Percentiles rank a stretch among this genome's conserved stretches.
Conservation (phyloP, 30 jellyfish, hydroid and myxozoan genomes). For the Pelagia noctiluca region DNA sequence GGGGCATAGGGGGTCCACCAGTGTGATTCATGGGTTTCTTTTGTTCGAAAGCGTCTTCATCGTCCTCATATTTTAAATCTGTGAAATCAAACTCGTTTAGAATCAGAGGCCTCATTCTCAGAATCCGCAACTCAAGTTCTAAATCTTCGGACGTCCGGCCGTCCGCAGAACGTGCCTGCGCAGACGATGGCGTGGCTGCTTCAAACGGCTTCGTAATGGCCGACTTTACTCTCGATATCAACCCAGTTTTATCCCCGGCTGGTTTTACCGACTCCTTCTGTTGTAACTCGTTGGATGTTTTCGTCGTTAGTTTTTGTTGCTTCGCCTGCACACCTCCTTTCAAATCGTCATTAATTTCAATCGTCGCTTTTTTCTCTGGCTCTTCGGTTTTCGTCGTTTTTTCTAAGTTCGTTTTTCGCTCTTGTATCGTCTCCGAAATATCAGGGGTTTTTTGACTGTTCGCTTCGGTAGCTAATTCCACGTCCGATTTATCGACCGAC, state of each 20-base stretch:
- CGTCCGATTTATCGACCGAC: slow-evolving; percentile 90
- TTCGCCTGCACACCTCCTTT: slow-evolving; percentile 88
- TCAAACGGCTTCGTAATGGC: slow-evolving; percentile 90
- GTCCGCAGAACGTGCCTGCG: slow-evolving; percentile 43
- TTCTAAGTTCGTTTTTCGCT: slow-evolving; percentile 63
- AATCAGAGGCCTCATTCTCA: slow-evolving; percentile 86
- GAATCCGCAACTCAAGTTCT: slow-evolving; percentile 87
- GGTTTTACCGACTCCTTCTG: slow-evolving; percentile 64
- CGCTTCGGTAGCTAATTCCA: slow-evolving; percentile 72
- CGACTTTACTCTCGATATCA: slow-evolving; percentile 81
- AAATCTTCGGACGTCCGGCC: slow-evolving; percentile 88
- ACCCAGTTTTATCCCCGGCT: slow-evolving; percentile 81
- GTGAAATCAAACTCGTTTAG: slow-evolving; percentile 91
- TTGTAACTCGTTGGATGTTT: slow-evolving; percentile 74
- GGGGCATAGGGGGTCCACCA: slow-evolving; percentile 84
- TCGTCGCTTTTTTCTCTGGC: slow-evolving; percentile 30
- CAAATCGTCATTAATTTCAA: slow-evolving; percentile 43
- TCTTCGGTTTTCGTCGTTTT: slow-evolving; percentile 83
- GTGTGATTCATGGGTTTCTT: slow-evolving; percentile 47
- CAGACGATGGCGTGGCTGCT: slow-evolving; percentile 66
- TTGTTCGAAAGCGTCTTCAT: slow-evolving; percentile 88
- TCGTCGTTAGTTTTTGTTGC: slow-evolving; percentile 51
- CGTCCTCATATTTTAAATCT: slow-evolving; percentile 93
- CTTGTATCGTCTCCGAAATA: slow-evolving; percentile 64
- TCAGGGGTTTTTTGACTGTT: slow-evolving; percentile 16